phyloP scores from a whole-genome alignment of 2,888 invertebrate genomes.

The Dasypolia templi region DNA sequence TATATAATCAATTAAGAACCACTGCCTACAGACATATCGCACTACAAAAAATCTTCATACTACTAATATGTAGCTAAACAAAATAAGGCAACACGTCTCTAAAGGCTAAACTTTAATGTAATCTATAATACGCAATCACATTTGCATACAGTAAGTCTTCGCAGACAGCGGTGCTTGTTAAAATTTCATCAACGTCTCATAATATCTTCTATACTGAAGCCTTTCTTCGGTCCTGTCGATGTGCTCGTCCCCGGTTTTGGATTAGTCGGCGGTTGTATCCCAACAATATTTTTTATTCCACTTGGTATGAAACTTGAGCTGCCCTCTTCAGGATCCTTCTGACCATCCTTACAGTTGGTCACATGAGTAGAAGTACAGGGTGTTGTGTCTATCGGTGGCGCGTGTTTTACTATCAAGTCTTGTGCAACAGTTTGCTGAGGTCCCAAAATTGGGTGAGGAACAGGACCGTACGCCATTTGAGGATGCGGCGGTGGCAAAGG shows the following conservation, averaged over 20 bases:
- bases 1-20: conserved; percentile 52
- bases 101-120: conserved; percentile 50
- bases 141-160: conserved; percentile 52
- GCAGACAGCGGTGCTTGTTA: conserved; percentile 42
- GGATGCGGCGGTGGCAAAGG: conserved; percentile 87
- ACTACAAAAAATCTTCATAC: conserved; percentile 50
- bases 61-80: conserved; percentile 51
- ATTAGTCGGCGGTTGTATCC: conserved; percentile 86
- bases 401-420: conserved; percentile 89
- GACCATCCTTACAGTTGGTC: conserved; percentile 80
- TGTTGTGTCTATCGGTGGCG: conserved; percentile 85
- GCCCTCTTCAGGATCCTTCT: conserved; percentile 77
- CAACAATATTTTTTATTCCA: conserved; percentile 89
- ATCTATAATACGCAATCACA: conserved; percentile 56
- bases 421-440: conserved; percentile 89
- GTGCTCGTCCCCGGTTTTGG: conserved; percentile 90
- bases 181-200: conserved; percentile 93
- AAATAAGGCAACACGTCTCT: conserved; percentile 55
- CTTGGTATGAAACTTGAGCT: conserved; percentile 84
- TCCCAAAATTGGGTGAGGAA: conserved; percentile 83
- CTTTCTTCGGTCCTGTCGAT: conserved; percentile 93
- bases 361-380: conserved; percentile 84
- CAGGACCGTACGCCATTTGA: conserved; percentile 84
- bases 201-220: conserved; percentile 97
- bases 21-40: conserved; percentile 40